phyloP scores from a whole-genome alignment of 2,888 invertebrate genomes.

The Artemia sinica region DNA sequence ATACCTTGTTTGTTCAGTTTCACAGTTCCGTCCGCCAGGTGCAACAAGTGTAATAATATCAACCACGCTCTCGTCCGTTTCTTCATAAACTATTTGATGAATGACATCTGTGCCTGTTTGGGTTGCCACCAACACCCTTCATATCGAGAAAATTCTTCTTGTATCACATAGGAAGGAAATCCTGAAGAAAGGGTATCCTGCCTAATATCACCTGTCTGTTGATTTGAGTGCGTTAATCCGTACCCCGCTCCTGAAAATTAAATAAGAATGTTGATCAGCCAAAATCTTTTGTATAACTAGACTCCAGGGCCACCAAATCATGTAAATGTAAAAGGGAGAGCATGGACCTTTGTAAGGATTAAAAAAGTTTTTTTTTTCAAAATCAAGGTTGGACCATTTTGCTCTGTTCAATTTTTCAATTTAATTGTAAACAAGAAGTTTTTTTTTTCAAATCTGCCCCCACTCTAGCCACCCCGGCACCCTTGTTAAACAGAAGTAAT shows the following conservation, averaged over 20 bases:
- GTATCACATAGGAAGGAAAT: constrained; percentile 92
- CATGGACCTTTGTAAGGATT: no score
- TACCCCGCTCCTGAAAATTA: constrained; percentile 44
- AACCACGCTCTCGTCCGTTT: constrained; percentile 52
- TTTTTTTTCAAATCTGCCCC: no score
- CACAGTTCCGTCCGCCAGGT: constrained; percentile 58
- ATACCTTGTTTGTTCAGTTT: constrained; percentile 50
- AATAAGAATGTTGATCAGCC: background rate
- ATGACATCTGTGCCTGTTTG: constrained; percentile 26
- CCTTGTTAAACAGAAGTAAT: no score
- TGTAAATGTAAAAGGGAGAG: no score
- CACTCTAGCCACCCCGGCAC: no score
- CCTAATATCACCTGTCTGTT: constrained; percentile 43
- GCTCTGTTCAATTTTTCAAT: no score
- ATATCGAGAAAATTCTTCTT: constrained; percentile 91
- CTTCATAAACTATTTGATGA: constrained; percentile 38
- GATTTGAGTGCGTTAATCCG: constrained; percentile 50
- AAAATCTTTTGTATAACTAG: no score
- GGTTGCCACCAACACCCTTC: constrained; percentile 97
- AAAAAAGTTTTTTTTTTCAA: no score
- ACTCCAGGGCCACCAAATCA: no score
- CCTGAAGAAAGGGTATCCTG: constrained; percentile 79
- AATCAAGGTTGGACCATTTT: no score
- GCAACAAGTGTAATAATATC: constrained; percentile 76
- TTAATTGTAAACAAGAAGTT: no score